A percentile compares a stretch with the other conserved stretches of the same genome.
phyloP scores from a whole-genome alignment of 1,140 invertebrate species.

The Diuraphis noxia region DNA sequence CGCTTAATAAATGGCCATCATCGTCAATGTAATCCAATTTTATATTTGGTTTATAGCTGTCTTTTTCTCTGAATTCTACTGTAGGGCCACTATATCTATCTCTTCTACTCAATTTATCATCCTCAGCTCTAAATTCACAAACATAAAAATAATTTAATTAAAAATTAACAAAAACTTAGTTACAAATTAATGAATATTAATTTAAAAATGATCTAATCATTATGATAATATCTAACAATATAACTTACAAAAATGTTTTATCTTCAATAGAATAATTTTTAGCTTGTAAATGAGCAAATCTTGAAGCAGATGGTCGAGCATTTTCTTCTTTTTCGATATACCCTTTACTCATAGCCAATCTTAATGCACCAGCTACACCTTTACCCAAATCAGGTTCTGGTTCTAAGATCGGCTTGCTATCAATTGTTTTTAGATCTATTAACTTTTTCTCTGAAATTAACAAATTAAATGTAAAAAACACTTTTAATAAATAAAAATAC shows the following conservation, averaged over 20 bases:
- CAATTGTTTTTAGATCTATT: constrained; percentile 59
- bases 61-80: constrained; percentile 93
- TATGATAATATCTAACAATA: background rate
- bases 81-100: constrained; percentile 84
- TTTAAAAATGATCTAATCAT: background rate
- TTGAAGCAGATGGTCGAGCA: constrained; percentile 72
- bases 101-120: constrained; percentile 78
- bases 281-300: constrained; percentile 79
- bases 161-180: background rate
- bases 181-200: background rate
- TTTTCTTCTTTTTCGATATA: constrained; percentile 85
- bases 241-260: constrained; percentile 67
- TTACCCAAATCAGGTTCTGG: constrained; percentile 93
- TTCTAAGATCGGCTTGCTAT: constrained; percentile 80
- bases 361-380: constrained; percentile 89
- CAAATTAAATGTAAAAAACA: constrained; percentile 27
- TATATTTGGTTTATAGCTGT: constrained; percentile 89
- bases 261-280: constrained; percentile 97
- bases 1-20: constrained; percentile 83
- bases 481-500: background rate
- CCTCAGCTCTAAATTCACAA: constrained; percentile 65
- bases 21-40: constrained; percentile 98
- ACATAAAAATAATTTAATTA: background rate
- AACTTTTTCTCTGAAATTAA: constrained; percentile 61
- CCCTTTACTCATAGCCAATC: constrained; percentile 92